These are phyloP conservation scores for Melitaea athalia DNA, from an alignment of 2,888 invertebrate species.

Conservation along the genomic window DNA sequence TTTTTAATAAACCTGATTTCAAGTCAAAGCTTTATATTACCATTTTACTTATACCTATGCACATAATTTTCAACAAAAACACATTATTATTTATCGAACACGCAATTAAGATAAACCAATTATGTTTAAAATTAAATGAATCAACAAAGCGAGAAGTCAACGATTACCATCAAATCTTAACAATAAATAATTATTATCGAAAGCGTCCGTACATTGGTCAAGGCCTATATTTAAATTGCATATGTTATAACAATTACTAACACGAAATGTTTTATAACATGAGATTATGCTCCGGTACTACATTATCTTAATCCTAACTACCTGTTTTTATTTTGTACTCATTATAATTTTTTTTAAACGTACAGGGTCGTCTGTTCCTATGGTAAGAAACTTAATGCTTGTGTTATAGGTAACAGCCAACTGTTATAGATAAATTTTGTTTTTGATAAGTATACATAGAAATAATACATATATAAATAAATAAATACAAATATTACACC, in stretches of 20 bases:
- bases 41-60: too few relatives aligned
- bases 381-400: too few relatives aligned
- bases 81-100: conserved; percentile 1
- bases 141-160: conserved; percentile 1
- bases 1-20: too few relatives aligned
- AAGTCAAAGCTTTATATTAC: too few relatives aligned
- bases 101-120: conserved; percentile 3
- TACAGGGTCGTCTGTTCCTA: too few relatives aligned
- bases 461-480: too few relatives aligned
- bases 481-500: too few relatives aligned
- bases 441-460: too few relatives aligned
- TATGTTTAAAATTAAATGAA: neutral
- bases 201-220: conserved; percentile 24
- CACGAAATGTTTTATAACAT: conserved; percentile 20
- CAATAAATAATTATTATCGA: conserved; percentile 12
- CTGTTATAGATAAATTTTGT: too few relatives aligned
- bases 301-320: neutral
- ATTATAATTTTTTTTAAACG: too few relatives aligned
- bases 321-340: neutral
- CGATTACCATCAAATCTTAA: conserved; percentile 8
- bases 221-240: conserved; percentile 22
- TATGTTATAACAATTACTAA: conserved; percentile 22
- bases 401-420: too few relatives aligned
- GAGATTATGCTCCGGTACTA: neutral
- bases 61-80: neutral